Evolutionary conservation across 1,140 invertebrate genomes (phyloP).

Genomic region (Penaeus indicus): DNA sequence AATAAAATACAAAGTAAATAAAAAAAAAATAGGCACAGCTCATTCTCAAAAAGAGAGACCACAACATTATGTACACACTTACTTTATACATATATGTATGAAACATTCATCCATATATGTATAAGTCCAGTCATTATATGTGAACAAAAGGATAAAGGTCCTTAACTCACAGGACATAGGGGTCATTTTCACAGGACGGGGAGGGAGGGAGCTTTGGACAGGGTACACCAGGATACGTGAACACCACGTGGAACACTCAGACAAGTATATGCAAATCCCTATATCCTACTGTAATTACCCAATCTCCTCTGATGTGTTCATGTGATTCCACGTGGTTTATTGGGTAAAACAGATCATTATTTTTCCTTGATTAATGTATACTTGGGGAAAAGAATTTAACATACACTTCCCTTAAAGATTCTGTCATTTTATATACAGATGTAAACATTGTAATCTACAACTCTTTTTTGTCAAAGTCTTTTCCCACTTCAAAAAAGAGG

Average conservation of each 20-base stretch:
- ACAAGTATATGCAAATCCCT: background rate
- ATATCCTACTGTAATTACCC: background rate
- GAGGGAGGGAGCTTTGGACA: slow-evolving; percentile 11
- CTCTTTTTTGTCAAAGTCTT: background rate
- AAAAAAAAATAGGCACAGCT: slow-evolving; percentile 47
- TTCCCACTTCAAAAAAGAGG: slow-evolving; percentile 1
- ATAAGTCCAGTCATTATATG: slow-evolving; percentile 27
- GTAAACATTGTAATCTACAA: too few relatives aligned
- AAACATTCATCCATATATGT: slow-evolving; percentile 36
- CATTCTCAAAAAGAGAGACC: slow-evolving; percentile 45
- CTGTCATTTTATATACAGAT: too few relatives aligned
- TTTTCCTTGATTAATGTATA: background rate
- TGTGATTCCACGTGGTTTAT: slow-evolving; percentile 26
- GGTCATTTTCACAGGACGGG: slow-evolving; percentile 44
- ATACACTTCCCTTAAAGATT: too few relatives aligned
- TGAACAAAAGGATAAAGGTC: slow-evolving; percentile 42
- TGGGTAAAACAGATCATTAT: slow-evolving; percentile 22
- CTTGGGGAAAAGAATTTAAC: slow-evolving; percentile 40
- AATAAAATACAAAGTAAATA: slow-evolving; percentile 30
- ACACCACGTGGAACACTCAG: slow-evolving; percentile 35
- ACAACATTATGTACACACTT: slow-evolving; percentile 44
- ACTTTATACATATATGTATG: slow-evolving; percentile 56
- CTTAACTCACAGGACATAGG: slow-evolving; percentile 42
- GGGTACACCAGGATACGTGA: slow-evolving; percentile 9
- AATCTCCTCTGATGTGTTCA: background rate